Evolutionary conservation across 2,113 vertebrate species (phyloP), one percentile per base, ranked within the genome.

Genomic region (Dissostichus mawsoni): DNA sequence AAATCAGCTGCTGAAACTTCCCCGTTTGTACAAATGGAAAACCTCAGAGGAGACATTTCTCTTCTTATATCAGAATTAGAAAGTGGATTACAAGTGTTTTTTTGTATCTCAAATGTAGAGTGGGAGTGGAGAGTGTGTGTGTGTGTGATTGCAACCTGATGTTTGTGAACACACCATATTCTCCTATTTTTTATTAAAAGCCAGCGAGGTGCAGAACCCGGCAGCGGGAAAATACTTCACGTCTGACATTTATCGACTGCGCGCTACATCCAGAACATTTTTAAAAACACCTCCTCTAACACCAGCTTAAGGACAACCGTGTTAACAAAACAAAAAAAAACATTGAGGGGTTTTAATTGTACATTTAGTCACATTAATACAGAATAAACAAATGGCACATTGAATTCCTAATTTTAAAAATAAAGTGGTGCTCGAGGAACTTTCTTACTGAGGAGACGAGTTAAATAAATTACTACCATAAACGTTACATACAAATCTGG

Each of bases 391-490:
- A 90, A 95, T 95, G 94, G 95, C 95, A 96, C 94, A 84, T 93
- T 90, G 92, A 87, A 94, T 91, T 93, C 89, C 94, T 95, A 95
- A 92, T 92, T 92, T 36, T 86, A 84, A 94, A 93, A 93, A 92
- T 91, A 89, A 92, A 94, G 90, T 91, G 91, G 93, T 94, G 87
- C 77, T 94, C 88, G 64, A 90, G 90, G 84, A 92, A 90, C 90
- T 90, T 92, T 89, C 82, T 91, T 93, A 92, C 84, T 84, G 82
- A 92, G 87, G 91, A 94, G 90, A 94, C 91, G 85, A 77, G 94
- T 95, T 95, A 95, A 96, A 96, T 96, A 96, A 96, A 96, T 96
- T 95, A 96, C 94, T 94, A 95, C 87, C 92, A 94, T 94, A 93
- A 92, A 95, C 76, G 86, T 94, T 94, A 94, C 93, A 95, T 95